Percentiles rank a stretch among this genome's conserved stretches.
Conservation (phyloP, 2,797 vertebrate species). For the Crax fasciolata region DNA sequence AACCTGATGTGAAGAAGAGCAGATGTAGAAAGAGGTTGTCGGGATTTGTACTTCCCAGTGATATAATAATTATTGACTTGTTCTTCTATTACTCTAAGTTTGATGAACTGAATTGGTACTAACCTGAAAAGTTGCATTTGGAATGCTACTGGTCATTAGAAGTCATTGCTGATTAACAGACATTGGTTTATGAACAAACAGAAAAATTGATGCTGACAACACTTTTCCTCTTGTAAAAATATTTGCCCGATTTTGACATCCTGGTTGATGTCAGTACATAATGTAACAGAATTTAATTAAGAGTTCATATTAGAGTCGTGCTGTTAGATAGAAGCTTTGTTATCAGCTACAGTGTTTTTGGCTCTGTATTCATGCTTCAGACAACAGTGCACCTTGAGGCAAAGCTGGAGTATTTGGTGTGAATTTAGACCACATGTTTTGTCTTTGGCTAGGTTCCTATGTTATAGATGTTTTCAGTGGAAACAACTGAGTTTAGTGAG, state of each 20-base stretch:
- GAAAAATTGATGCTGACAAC: background rate
- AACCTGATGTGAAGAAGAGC: background rate
- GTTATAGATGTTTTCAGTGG: background rate
- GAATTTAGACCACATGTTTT: background rate
- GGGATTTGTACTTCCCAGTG: background rate
- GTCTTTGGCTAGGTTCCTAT: background rate
- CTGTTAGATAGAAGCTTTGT: background rate
- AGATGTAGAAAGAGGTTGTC: background rate
- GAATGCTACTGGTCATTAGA: background rate
- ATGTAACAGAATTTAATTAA: background rate
- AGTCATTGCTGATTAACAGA: background rate
- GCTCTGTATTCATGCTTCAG: background rate
- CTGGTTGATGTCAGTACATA: background rate
- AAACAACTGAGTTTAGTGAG: background rate
- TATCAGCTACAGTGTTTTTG: background rate
- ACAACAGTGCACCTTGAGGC: background rate
- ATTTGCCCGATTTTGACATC: rapidly evolving
- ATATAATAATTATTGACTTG: background rate
- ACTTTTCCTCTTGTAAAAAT: background rate
- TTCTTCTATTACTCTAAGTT: background rate
- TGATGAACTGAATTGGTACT: background rate
- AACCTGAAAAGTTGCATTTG: background rate
- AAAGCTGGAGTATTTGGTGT: background rate
- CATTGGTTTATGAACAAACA: background rate
- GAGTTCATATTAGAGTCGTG: background rate